These are phyloP conservation scores for Orchesella cincta DNA, from an alignment of 1,140 invertebrate species.

Conservation along the genomic window DNA sequence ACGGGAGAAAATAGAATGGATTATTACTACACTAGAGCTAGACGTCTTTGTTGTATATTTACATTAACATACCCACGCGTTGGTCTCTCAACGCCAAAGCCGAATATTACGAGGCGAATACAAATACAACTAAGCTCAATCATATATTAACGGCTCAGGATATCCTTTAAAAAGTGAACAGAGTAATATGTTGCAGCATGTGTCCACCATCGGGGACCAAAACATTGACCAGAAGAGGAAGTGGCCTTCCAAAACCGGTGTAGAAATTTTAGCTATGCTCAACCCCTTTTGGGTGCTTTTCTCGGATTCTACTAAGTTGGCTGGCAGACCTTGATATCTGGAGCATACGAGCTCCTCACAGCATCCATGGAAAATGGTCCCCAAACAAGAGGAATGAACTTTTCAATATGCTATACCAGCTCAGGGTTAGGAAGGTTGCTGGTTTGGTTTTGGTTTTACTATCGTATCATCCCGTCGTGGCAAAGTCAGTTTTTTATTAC, in stretches of 20 bases:
- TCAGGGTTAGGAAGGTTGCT: conserved; percentile 24
- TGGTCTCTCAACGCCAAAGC: too few species aligned
- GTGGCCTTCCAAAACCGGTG: conserved; percentile 4
- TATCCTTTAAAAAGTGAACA: too few species aligned
- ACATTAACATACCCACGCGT: too few species aligned
- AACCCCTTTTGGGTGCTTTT: not conserved
- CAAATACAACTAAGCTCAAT: too few species aligned
- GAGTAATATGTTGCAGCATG: not conserved
- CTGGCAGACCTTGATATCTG: not conserved
- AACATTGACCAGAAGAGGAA: conserved; percentile 10
- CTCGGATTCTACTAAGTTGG: not conserved
- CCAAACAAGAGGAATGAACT: conserved; percentile 18
- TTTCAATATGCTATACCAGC: not conserved
- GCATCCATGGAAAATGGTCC: not conserved
- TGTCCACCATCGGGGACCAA: not conserved
- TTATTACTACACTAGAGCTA: too few species aligned
- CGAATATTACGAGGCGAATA: too few species aligned
- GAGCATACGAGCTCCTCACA: conserved; percentile 5
- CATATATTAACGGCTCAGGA: too few species aligned
- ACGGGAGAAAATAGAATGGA: too few species aligned
- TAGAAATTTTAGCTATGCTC: not conserved
- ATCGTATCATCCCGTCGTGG: not conserved
- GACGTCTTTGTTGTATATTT: too few species aligned
- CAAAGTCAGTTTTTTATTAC: not conserved
- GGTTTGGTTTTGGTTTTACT: not conserved